Evolutionary conservation across 2,113 vertebrate genomes (phyloP), one percentile per base, ranked within the genome.

Genomic region (Ceyx melanurus): DNA sequence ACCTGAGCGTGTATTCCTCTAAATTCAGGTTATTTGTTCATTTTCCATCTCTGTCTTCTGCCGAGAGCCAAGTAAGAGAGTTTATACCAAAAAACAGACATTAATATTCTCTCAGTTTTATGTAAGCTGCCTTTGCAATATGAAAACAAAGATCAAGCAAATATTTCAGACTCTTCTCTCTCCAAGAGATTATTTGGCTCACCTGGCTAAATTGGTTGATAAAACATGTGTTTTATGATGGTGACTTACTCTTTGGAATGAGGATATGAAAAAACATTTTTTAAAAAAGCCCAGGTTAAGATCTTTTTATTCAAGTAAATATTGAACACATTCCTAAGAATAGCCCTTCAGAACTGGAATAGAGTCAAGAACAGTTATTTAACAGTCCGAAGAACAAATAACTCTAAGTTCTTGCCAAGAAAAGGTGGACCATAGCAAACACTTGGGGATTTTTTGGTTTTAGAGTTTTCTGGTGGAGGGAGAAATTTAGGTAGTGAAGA

Each of bases 261-360:
- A 68, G 93, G 70, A 84, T 97, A 96, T 89, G 89, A 96, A 92
- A 96, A 85, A 86, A 53, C 43, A 86, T 54, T 92, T 94, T 88
- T 87, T 6, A 54, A 83, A 90, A 90, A 53, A 94, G 57, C 8
- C 7, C 8, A 81, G 72, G 82, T 89, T 97, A 79, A 95, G 46
- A 91, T 91, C 73, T 76, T 79, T 72, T 91, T 85, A 89, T 86
- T 94, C 61, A 88, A 79, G 87, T 96, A 95, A 96, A 97, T 82
- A 97, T 82, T 93, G 92, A 96, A 75, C 62, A 57, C 66, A 94
- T 93, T 94, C 86, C 92, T 96, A 72, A 92, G 79, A 95, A 95
- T 57, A 95, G 68, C 48, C 88, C 83, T 65, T 95, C 70, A 86
- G 73, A 89, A 68, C 83, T 90, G 93, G 92, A 95, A 76, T 2